Percentiles rank a stretch among this genome's conserved stretches.
phyloP scores from a whole-genome alignment of 2,888 invertebrate species.

The Tinea pellionella region DNA sequence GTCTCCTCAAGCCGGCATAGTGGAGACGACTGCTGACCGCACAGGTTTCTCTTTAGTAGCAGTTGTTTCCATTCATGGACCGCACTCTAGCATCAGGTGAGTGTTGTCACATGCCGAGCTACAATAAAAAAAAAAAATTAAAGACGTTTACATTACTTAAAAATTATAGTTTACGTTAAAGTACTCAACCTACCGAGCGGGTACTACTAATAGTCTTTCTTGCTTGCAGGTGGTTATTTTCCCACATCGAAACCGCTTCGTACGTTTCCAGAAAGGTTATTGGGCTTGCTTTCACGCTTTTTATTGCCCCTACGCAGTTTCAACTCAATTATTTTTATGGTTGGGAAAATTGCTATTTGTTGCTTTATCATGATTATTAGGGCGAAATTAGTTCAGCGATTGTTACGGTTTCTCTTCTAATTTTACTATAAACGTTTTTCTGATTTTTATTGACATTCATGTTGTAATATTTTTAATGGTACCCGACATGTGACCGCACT shows the following conservation, averaged over 20 bases:
- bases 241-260: conserved; percentile 36
- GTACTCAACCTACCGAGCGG: background rate
- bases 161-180: no score
- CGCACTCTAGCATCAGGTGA: no score
- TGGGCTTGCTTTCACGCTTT: conserved; percentile 66
- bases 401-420: conserved; percentile 44
- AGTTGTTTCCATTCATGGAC: no score
- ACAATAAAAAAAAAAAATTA: no score
- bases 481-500: no score
- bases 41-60: no score
- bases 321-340: conserved; percentile 70
- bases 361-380: conserved; percentile 66
- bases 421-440: background rate
- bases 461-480: conserved; percentile 18
- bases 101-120: no score
- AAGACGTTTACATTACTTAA: no score
- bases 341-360: conserved; percentile 66
- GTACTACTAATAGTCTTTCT: conserved; percentile 46
- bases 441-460: conserved; percentile 23
- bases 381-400: conserved; percentile 58
- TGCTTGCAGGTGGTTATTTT: conserved; percentile 53
- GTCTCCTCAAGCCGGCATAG: no score
- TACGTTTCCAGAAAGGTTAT: conserved; percentile 56
- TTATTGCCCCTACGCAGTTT: conserved; percentile 67
- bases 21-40: no score